phyloP scores from a whole-genome alignment of 2,797 vertebrate species.

The Micropoecilia bifurca region DNA sequence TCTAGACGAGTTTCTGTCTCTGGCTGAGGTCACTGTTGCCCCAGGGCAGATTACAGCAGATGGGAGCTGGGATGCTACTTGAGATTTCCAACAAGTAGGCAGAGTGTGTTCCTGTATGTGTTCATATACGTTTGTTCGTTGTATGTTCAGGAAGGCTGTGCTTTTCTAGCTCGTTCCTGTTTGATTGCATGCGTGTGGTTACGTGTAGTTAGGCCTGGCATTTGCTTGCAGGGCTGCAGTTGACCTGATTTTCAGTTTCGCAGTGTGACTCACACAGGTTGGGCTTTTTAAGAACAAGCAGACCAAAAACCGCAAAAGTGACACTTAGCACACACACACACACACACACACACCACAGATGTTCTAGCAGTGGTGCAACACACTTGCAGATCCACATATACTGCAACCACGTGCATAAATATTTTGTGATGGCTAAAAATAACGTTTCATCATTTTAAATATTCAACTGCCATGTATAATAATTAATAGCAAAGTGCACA shows the following conservation, averaged over 20 bases:
- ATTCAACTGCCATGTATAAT: constrained; percentile 30
- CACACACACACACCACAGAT: constrained; percentile 12
- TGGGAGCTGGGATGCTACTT: constrained; percentile 62
- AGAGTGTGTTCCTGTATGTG: constrained; percentile 32
- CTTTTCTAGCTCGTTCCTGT: constrained; percentile 22
- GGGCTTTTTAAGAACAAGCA: constrained; percentile 42
- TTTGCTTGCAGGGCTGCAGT: constrained; percentile 47
- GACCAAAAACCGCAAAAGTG: constrained; percentile 38
- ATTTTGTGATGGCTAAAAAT: not conserved
- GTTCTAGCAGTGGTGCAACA: not conserved
- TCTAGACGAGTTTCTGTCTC: constrained; percentile 70
- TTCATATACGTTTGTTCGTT: constrained; percentile 44
- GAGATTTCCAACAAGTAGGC: constrained; percentile 53
- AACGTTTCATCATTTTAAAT: not conserved
- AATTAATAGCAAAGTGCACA: constrained; percentile 70
- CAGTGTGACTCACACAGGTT: constrained; percentile 52
- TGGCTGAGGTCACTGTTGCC: constrained; percentile 74
- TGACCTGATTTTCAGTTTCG: constrained; percentile 62
- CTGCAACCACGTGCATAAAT: not conserved
- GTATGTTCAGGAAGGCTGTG: constrained; percentile 9
- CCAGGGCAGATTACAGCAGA: constrained; percentile 67
- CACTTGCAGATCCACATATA: no score
- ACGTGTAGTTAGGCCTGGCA: constrained; percentile 52
- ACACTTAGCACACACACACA: constrained; percentile 4
- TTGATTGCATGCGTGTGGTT: constrained; percentile 31